Percentiles rank a stretch among this genome's conserved stretches.
phyloP scores from a whole-genome alignment of 2,888 invertebrate genomes.

The Andrena bucephala region DNA sequence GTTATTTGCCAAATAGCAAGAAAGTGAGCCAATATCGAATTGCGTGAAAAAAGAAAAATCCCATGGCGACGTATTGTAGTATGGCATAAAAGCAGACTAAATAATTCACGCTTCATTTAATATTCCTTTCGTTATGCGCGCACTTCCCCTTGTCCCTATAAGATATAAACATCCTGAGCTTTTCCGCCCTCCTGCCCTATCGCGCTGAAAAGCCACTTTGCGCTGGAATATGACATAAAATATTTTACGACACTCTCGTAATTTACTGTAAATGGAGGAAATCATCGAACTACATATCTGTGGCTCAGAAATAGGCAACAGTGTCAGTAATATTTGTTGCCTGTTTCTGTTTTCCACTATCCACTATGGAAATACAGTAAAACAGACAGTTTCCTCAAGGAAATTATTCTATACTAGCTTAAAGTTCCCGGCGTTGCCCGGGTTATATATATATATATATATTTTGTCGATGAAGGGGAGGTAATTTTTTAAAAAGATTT shows the following conservation, averaged over 20 bases:
- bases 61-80: not conserved
- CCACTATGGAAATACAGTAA: too few species aligned
- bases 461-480: too few species aligned
- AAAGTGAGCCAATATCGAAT: not conserved
- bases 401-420: too few species aligned
- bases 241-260: not conserved
- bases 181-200: not conserved
- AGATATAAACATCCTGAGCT: constrained; percentile 6
- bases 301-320: too few species aligned
- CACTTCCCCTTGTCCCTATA: constrained; percentile 1
- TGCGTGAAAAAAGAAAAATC: not conserved
- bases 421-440: too few species aligned
- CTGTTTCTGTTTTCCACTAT: too few species aligned
- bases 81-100: not conserved
- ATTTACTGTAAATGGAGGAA: not conserved
- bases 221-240: not conserved
- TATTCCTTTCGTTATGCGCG: constrained; percentile 10
- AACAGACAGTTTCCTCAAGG: too few species aligned
- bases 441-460: too few species aligned
- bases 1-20: too few species aligned
- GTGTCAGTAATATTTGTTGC: too few species aligned
- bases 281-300: too few species aligned
- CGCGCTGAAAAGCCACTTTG: constrained; percentile 8
- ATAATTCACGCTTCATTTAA: constrained; percentile 2
- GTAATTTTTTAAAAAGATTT: too few species aligned